Evolutionary conservation across 2,797 vertebrate genomes (phyloP), one percentile per base, ranked within the genome.

Genomic region (Coccyzus lansbergi): DNA sequence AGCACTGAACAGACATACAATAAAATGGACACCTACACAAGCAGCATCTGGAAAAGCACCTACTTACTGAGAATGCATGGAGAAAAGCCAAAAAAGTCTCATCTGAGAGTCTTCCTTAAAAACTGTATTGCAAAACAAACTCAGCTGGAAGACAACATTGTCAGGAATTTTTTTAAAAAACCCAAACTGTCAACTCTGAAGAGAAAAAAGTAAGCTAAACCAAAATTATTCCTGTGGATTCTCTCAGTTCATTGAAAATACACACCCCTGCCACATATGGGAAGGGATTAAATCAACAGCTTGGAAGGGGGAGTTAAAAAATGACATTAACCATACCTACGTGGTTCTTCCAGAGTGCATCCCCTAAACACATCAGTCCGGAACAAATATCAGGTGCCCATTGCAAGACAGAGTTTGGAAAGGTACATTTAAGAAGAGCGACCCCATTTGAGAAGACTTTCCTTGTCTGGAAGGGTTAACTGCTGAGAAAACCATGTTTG

Each of bases 331-430:
- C 90, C 92, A 34, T 98, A 98, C 97, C 97, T 98, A 95, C 86
- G 40, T 97, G 98, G 98, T 97, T 98, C 97, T 95, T 98, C 96
- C 93, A 97, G 92, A 92, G 97, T 97, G 97, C 34, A 96, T 95
- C 97, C 97, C 97, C 97, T 97, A 98, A 98, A 97, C 88, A 78
- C 96, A 97, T 96, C 88, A 91, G 96, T 98, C 98, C 98, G 97
- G 98, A 98, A 98, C 96, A 97, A 96, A 97, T 36, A 85, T 98
- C 98, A 97, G 97, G 93, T 78, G 97, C 94, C 98, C 98, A 95
- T 90, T 97, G 95, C 95, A 97, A 98, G 97, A 97, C 82, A 98
- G 95, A 97, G 97, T 93, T 97, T 92, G 90, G 91, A 97, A 97
- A 96, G 96, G 97, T 97, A 97, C 31, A 81, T 93, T 92, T 97